These are phyloP conservation scores for Caradrina kadenii DNA, from an alignment of 2,888 invertebrate species.

Conservation along the genomic window DNA sequence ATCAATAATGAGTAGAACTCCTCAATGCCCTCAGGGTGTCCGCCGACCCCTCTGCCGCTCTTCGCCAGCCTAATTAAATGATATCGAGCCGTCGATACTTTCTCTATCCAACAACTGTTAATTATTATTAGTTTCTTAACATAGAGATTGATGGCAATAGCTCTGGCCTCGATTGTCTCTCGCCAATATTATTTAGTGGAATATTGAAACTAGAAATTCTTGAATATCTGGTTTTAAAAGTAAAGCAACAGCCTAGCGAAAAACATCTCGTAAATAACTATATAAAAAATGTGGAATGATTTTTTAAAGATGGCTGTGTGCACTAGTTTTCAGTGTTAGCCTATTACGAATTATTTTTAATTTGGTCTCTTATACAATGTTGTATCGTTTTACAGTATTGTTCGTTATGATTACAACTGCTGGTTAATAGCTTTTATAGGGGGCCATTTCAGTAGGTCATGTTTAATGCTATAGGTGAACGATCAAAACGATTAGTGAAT, in stretches of 20 bases:
- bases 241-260: not conserved
- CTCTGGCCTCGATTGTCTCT: constrained; percentile 35
- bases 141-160: constrained; percentile 42
- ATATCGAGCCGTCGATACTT: constrained; percentile 50
- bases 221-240: not conserved
- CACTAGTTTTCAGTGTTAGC: no score
- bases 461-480: no score
- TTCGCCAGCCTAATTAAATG: constrained; percentile 42
- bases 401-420: no score
- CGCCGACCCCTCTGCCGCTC: not conserved
- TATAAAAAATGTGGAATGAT: not conserved
- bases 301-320: not conserved
- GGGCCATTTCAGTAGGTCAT: no score
- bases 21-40: constrained; percentile 15
- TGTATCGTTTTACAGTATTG: no score
- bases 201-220: constrained; percentile 12
- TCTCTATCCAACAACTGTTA: constrained; percentile 45
- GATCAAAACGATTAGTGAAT: no score
- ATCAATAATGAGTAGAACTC: constrained; percentile 3
- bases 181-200: constrained; percentile 29
- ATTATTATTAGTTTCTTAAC: constrained; percentile 51
- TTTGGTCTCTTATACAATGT: no score
- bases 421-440: no score
- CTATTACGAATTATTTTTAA: no score
- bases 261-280: no score